Percentiles rank a stretch among this genome's conserved stretches.
These are phyloP conservation scores for Calosoma granatense DNA, from an alignment of 1,140 invertebrate species.

Conservation along the genomic window DNA sequence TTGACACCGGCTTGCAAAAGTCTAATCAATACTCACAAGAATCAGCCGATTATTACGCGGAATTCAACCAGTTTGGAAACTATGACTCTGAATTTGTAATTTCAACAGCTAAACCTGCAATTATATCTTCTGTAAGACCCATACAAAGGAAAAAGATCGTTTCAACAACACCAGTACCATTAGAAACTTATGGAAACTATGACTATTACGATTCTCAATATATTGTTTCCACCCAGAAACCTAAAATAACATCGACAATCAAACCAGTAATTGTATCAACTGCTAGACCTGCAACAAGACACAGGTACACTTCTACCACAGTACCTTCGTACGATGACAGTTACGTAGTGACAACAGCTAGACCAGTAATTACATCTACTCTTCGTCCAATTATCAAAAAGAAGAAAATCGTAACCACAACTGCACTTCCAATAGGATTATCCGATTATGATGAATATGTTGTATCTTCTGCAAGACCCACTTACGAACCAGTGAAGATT, in stretches of 20 bases:
- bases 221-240: neutral
- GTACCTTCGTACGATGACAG: neutral
- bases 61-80: too few relatives aligned
- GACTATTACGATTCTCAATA: neutral
- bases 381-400: neutral
- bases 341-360: neutral
- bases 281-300: conserved; percentile 11
- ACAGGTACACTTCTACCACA: neutral
- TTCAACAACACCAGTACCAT: conserved; percentile 13
- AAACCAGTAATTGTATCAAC: conserved; percentile 14
- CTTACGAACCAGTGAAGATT: neutral
- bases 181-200: neutral
- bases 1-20: too few relatives aligned
- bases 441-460: neutral
- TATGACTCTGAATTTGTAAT: neutral
- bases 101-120: neutral
- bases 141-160: neutral
- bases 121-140: neutral
- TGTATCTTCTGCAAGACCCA: conserved; percentile 14
- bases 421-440: neutral
- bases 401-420: neutral
- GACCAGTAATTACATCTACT: neutral
- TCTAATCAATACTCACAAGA: too few relatives aligned
- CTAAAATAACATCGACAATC: conserved; percentile 6
- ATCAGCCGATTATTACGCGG: too few relatives aligned